Conservation (phyloP, 2,888 invertebrate genomes). For the Zaprionus bogoriensis region DNA sequence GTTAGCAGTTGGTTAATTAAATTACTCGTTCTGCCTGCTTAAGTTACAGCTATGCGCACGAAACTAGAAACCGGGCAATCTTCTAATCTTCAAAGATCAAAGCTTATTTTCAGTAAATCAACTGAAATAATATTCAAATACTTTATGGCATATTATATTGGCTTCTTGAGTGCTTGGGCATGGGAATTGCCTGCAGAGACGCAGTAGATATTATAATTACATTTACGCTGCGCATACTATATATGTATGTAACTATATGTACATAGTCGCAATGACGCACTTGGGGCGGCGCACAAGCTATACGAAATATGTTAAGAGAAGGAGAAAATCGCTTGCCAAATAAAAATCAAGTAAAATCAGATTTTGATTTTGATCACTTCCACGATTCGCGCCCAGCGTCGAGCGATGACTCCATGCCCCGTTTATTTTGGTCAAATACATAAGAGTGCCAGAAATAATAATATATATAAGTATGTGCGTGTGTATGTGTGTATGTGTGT, state of each 20-base stretch:
- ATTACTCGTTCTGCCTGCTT: constrained; percentile 4
- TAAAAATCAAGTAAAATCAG: constrained; percentile 13
- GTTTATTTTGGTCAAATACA: constrained; percentile 30
- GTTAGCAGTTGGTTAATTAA: constrained; percentile 5
- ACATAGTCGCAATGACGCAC: constrained; percentile 25
- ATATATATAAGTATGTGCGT: background rate
- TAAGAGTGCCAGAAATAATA: constrained; percentile 3
- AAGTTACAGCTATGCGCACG: background rate
- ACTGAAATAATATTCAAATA: too few species aligned
- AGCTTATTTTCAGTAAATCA: too few species aligned
- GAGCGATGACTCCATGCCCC: constrained; percentile 45
- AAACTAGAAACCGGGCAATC: too few species aligned
- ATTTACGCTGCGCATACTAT: background rate
- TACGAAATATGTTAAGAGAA: constrained; percentile 3
- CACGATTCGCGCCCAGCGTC: background rate
- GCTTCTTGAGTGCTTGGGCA: too few species aligned
- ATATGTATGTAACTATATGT: background rate
- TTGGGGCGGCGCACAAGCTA: background rate
- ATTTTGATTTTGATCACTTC: constrained; percentile 15
- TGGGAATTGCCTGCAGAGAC: too few species aligned
- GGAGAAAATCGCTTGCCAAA: constrained; percentile 1
- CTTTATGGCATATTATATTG: too few species aligned
- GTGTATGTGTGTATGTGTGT: background rate
- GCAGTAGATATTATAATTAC: background rate
- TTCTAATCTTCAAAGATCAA: too few species aligned